phyloP scores from a whole-genome alignment of 2,888 invertebrate genomes.

The Drosophila gaucha region DNA sequence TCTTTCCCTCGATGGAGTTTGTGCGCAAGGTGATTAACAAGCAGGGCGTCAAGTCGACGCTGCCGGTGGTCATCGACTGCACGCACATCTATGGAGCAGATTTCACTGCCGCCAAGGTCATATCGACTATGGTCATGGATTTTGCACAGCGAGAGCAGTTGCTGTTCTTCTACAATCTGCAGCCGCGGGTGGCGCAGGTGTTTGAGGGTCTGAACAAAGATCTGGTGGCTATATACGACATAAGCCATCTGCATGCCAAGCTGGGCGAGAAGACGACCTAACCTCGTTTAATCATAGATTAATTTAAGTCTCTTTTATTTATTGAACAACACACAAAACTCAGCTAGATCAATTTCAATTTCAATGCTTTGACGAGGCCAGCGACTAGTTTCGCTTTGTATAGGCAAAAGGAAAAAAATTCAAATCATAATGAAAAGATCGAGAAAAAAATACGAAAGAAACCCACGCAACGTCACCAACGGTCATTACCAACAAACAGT shows the following conservation, averaged over 20 bases:
- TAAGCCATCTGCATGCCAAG: conserved; percentile 89
- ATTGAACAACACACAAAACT: conserved; percentile 36
- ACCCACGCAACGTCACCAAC: conserved; percentile 52
- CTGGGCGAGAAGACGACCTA: conserved; percentile 83
- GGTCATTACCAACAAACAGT: conserved; percentile 17
- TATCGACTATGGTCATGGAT: conserved; percentile 90
- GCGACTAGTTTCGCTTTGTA: conserved; percentile 48
- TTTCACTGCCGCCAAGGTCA: conserved; percentile 93
- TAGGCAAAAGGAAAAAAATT: conserved; percentile 11
- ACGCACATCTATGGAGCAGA: conserved; percentile 95
- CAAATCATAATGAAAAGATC: conserved; percentile 7
- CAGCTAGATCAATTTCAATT: conserved; percentile 47
- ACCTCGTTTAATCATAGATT: conserved; percentile 56
- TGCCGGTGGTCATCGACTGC: conserved; percentile 94
- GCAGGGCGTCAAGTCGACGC: conserved; percentile 88
- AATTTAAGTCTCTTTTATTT: conserved; percentile 54
- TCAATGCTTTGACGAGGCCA: conserved; percentile 64
- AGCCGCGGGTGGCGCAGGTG: conserved; percentile 92
- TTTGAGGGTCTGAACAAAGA: conserved; percentile 92
- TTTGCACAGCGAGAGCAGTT: conserved; percentile 91
- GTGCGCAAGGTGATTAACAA: conserved; percentile 94
- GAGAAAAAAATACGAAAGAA: conserved; percentile 22
- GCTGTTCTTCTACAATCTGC: conserved; percentile 92
- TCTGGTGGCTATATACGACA: conserved; percentile 91
- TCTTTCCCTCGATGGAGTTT: conserved; percentile 96